Conservation (phyloP, 2,113 vertebrate species). For the Pangasianodon hypophthalmus region DNA sequence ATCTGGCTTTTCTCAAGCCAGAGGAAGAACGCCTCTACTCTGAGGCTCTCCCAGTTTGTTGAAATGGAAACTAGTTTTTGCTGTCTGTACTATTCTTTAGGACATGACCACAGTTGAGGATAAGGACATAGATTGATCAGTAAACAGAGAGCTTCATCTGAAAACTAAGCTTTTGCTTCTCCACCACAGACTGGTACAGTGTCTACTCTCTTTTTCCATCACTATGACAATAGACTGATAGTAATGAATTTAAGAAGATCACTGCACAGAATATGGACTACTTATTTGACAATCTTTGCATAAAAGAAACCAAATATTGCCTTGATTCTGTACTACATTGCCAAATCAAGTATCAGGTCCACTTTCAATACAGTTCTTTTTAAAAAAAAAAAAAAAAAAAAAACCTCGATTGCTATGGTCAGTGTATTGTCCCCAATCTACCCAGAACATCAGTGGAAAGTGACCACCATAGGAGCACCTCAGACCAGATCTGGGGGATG, state of each 20-base stretch:
- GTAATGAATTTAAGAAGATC: neutral
- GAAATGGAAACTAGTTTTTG: neutral
- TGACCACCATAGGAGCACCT: neutral
- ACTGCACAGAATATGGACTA: neutral
- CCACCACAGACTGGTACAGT: neutral
- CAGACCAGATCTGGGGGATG: neutral
- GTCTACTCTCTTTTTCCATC: neutral
- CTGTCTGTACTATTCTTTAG: neutral
- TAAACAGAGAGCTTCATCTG: neutral
- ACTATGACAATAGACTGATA: conserved; percentile 11
- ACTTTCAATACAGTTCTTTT: neutral
- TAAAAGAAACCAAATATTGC: neutral
- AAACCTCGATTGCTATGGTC: neutral
- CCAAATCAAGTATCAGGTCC: neutral
- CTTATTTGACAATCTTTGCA: neutral
- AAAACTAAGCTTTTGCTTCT: neutral
- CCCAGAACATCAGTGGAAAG: neutral
- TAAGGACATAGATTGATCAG: neutral
- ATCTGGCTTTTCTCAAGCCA: neutral
- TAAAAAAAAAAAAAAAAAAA: too few species aligned
- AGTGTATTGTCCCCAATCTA: neutral
- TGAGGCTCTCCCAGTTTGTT: neutral
- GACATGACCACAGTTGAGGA: neutral
- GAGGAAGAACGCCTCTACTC: neutral
- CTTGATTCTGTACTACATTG: neutral